These are phyloP conservation scores for Phrynocephalus vlangalii DNA, from an alignment of 2,797 vertebrate genomes.

Conservation along the genomic window DNA sequence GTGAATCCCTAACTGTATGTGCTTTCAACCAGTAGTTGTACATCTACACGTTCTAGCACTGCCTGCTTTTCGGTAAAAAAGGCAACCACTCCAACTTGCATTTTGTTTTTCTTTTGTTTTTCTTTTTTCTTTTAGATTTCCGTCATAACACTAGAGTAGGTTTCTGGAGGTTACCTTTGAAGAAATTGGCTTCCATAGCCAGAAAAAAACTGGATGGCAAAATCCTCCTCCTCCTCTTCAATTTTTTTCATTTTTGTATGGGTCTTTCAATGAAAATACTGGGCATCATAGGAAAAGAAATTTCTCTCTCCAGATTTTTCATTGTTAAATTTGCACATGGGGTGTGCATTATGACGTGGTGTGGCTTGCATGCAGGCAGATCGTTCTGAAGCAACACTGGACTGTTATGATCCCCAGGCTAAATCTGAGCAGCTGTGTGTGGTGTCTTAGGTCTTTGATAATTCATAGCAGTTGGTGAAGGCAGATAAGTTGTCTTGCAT, in stretches of 20 bases:
- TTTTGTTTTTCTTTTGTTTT: background rate
- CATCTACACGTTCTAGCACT: background rate
- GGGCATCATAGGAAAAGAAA: background rate
- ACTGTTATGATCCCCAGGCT: background rate
- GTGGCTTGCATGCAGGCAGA: background rate
- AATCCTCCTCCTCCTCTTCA: no score
- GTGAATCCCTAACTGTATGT: background rate
- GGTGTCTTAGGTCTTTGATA: background rate
- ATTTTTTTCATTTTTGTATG: background rate
- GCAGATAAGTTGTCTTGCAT: background rate
- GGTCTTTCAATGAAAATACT: background rate
- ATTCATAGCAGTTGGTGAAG: background rate
- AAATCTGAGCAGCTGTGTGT: conserved; percentile 2
- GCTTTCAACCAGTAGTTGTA: background rate
- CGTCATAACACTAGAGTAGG: background rate
- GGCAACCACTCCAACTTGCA: background rate
- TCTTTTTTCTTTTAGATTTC: no score
- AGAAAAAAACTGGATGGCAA: background rate
- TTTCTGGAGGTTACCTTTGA: background rate
- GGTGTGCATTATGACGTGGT: background rate
- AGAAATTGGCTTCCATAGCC: background rate
- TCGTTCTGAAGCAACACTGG: background rate
- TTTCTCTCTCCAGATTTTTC: background rate
- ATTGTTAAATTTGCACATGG: background rate
- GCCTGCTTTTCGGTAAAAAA: background rate